phyloP scores from a whole-genome alignment of 2,888 invertebrate genomes.

The Eupeodes latifasciatus region DNA sequence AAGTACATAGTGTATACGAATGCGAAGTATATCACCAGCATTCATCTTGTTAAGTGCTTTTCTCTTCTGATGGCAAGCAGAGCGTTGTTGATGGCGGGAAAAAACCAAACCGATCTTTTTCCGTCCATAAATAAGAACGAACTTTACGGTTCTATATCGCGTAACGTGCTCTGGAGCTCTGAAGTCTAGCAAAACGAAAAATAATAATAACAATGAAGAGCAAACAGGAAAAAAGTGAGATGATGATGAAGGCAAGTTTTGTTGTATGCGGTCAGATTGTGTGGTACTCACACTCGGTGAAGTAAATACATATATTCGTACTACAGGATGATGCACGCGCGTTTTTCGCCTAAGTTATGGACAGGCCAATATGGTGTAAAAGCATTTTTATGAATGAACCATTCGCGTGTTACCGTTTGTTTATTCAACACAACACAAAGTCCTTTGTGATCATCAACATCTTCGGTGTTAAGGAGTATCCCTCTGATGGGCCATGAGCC shows the following conservation, averaged over 20 bases:
- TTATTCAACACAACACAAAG: constrained; percentile 55
- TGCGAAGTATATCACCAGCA: constrained; percentile 59
- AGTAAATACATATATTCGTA: neutral
- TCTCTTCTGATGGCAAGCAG: constrained; percentile 5
- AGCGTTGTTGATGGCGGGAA: constrained; percentile 44
- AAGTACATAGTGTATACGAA: constrained; percentile 8
- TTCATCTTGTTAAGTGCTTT: constrained; percentile 54
- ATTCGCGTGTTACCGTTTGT: constrained; percentile 71
- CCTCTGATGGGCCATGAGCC: neutral
- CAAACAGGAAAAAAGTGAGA: constrained; percentile 34
- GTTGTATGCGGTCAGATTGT: constrained; percentile 31
- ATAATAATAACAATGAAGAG: constrained; percentile 41
- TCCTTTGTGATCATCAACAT: constrained; percentile 52
- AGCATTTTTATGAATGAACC: constrained; percentile 71
- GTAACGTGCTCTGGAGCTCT: constrained; percentile 49
- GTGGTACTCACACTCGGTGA: neutral
- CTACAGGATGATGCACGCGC: constrained; percentile 30
- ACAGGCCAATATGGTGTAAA: constrained; percentile 32
- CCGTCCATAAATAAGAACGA: constrained; percentile 68
- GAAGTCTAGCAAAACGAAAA: constrained; percentile 11
- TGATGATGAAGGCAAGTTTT: constrained; percentile 5
- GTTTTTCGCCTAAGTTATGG: constrained; percentile 61
- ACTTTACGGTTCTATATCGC: constrained; percentile 70
- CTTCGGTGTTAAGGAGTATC: constrained; percentile 9
- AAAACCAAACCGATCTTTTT: constrained; percentile 38